A percentile compares a stretch with the other conserved stretches of the same genome.
These are phyloP conservation scores for Diloba caeruleocephala DNA, from an alignment of 2,888 invertebrate species.

Conservation along the genomic window DNA sequence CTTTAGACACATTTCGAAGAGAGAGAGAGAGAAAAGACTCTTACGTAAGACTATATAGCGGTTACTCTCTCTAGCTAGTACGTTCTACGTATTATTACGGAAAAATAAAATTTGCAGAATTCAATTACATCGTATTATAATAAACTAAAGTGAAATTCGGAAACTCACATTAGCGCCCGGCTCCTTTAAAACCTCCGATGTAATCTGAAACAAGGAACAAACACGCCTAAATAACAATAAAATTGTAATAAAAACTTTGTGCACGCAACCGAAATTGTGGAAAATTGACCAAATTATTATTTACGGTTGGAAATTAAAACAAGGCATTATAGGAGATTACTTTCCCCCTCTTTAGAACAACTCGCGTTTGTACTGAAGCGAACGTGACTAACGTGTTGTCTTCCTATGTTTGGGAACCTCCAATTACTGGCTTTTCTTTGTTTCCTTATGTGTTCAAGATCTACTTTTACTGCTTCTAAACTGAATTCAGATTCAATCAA, in stretches of 20 bases:
- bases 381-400: slow-evolving; percentile 65
- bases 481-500: slow-evolving; percentile 34
- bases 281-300: slow-evolving; percentile 89
- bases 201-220: slow-evolving; percentile 89
- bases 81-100: too few species aligned
- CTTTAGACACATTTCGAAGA: too few species aligned
- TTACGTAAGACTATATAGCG: too few species aligned
- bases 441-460: slow-evolving; percentile 37
- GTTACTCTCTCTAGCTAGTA: too few species aligned
- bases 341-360: slow-evolving; percentile 78
- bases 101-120: slow-evolving; percentile 63
- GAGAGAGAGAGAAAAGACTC: too few species aligned
- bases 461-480: slow-evolving; percentile 24
- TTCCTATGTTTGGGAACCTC: slow-evolving; percentile 49
- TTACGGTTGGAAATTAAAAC: slow-evolving; percentile 87
- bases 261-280: slow-evolving; percentile 88
- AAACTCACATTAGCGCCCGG: slow-evolving; percentile 88
- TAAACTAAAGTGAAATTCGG: slow-evolving; percentile 82
- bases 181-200: slow-evolving; percentile 86
- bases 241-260: slow-evolving; percentile 89
- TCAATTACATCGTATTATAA: slow-evolving; percentile 78
- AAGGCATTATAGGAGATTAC: slow-evolving; percentile 82
- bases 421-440: slow-evolving; percentile 47
- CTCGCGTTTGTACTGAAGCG: slow-evolving; percentile 62
- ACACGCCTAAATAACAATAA: slow-evolving; percentile 89